These are phyloP conservation scores for Epizoanthus scotinus DNA, from an alignment of 92 coral and sea anemone genomes.

Conservation along the genomic window DNA sequence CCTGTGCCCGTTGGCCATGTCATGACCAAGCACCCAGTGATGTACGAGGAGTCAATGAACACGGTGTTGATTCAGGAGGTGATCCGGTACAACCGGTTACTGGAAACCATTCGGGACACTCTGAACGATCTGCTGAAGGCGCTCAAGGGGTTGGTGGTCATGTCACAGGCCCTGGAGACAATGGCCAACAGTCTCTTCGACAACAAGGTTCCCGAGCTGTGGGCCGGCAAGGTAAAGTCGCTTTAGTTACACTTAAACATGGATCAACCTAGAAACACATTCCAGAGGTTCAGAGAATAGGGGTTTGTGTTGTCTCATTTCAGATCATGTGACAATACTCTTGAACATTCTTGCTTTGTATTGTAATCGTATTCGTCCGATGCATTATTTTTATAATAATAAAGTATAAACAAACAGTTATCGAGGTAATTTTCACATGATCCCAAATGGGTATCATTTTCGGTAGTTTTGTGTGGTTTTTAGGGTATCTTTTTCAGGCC, in stretches of 20 bases:
- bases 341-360: no score
- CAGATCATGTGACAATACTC: no score
- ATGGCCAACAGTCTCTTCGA: conserved; percentile 95
- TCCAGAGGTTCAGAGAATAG: no score
- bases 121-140: conserved; percentile 96
- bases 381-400: no score
- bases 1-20: conserved; percentile 89
- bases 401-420: no score
- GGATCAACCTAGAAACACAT: no score
- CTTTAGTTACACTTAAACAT: not conserved
- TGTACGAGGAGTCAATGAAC: conserved; percentile 98
- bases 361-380: no score
- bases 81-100: conserved; percentile 87
- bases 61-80: conserved; percentile 97
- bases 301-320: no score
- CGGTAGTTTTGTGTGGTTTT: no score
- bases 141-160: conserved; percentile 95
- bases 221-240: conserved; percentile 94
- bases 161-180: conserved; percentile 99
- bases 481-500: no score
- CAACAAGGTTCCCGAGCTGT: conserved; percentile 91
- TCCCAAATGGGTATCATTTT: no score
- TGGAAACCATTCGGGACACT: conserved; percentile 79
- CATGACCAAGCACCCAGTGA: conserved; percentile 96
- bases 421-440: no score